A percentile compares a stretch with the other conserved stretches of the same genome.
phyloP scores from a whole-genome alignment of 2,797 vertebrate genomes.

The Chelidonichthys spinosus region DNA sequence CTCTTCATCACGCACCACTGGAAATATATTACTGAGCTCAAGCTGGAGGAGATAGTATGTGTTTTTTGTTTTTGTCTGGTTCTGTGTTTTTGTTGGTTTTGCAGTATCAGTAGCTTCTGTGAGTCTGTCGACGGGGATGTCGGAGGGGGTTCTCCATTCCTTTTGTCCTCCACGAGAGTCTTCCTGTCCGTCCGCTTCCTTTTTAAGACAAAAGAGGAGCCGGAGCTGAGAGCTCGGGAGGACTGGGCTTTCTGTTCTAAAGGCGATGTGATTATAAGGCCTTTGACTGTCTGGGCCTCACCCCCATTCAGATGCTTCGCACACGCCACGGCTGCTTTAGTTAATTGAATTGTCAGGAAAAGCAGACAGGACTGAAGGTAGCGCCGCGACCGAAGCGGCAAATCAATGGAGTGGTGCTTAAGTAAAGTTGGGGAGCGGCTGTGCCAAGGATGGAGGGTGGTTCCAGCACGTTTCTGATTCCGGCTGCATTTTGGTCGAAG shows the following conservation, averaged over 20 bases:
- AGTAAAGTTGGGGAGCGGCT: slow-evolving; percentile 33
- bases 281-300: slow-evolving; percentile 57
- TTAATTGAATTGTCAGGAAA: slow-evolving; percentile 72
- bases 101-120: slow-evolving; percentile 43
- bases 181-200: slow-evolving; percentile 65
- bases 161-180: slow-evolving; percentile 57
- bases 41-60: slow-evolving; percentile 11
- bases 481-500: neutral
- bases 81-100: slow-evolving; percentile 31
- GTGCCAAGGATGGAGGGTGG: slow-evolving; percentile 4
- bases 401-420: slow-evolving; percentile 65
- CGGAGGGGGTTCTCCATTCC: slow-evolving; percentile 47
- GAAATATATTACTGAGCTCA: slow-evolving; percentile 40
- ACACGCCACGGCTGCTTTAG: slow-evolving; percentile 66
- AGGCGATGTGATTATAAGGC: slow-evolving; percentile 75
- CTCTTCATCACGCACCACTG: slow-evolving; percentile 7
- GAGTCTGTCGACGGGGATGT: slow-evolving; percentile 33
- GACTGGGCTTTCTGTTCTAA: slow-evolving; percentile 44
- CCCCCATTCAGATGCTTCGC: slow-evolving; percentile 54
- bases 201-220: slow-evolving; percentile 61
- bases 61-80: slow-evolving; percentile 22
- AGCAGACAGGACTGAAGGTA: slow-evolving; percentile 57
- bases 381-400: slow-evolving; percentile 38
- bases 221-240: slow-evolving; percentile 34
- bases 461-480: slow-evolving; percentile 10